phyloP scores from a whole-genome alignment of 2,888 invertebrate genomes.

The Chymomyza procnemis region DNA sequence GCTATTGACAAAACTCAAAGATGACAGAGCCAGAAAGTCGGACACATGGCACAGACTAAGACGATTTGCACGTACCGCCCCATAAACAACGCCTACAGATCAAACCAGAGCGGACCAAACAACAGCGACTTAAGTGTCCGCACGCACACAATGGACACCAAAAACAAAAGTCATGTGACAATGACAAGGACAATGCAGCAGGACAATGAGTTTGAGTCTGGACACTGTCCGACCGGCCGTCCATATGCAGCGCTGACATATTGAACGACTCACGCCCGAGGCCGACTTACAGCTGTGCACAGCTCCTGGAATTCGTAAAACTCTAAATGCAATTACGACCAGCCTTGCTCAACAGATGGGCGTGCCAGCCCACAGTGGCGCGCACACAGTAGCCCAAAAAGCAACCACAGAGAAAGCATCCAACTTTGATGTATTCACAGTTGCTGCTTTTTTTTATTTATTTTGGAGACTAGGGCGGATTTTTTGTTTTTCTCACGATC shows the following conservation, averaged over 20 bases:
- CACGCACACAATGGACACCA: slow-evolving; percentile 38
- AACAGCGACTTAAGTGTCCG: slow-evolving; percentile 28
- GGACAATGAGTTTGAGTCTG: slow-evolving; percentile 1
- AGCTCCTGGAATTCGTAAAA: slow-evolving; percentile 64
- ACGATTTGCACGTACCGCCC: slow-evolving; percentile 55
- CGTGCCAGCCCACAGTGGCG: slow-evolving; percentile 28
- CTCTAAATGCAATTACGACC: slow-evolving; percentile 59
- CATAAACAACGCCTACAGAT: slow-evolving; percentile 24
- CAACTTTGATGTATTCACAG: neutral
- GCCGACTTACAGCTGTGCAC: slow-evolving; percentile 27
- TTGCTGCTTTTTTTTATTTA: neutral
- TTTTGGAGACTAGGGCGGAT: neutral
- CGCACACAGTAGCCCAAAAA: slow-evolving; percentile 67
- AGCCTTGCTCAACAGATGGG: slow-evolving; percentile 46
- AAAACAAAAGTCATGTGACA: slow-evolving; percentile 5
- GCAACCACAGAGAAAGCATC: slow-evolving; percentile 61
- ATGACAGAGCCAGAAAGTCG: neutral
- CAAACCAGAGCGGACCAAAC: slow-evolving; percentile 18
- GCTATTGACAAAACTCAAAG: slow-evolving; percentile 52
- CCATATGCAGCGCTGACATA: neutral
- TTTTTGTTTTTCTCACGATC: slow-evolving; percentile 69
- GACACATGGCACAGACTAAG: slow-evolving; percentile 25
- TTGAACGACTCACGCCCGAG: slow-evolving; percentile 35
- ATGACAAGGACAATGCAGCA: slow-evolving; percentile 50
- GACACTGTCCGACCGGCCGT: slow-evolving; percentile 45